Conservation (phyloP, 2,113 vertebrate genomes). For the Corythoichthys intestinalis region DNA sequence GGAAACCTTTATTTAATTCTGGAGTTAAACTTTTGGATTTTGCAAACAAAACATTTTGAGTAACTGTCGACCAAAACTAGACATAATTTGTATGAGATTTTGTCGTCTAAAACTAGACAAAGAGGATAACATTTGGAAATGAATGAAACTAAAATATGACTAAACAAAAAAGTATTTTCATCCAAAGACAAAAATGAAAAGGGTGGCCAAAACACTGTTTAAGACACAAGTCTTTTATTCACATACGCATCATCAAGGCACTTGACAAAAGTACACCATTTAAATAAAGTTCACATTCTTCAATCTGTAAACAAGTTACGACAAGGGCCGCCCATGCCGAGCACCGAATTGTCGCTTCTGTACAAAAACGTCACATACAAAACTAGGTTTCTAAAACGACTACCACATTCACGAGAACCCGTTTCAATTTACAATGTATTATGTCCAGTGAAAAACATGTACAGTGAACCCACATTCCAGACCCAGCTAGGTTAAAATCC, state of each 20-base stretch:
- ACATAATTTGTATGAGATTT: no score
- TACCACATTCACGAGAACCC: not conserved
- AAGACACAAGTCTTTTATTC: conserved; percentile 50
- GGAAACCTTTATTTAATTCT: no score
- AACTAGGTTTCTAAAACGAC: conserved; percentile 1
- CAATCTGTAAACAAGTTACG: conserved; percentile 70
- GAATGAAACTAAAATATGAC: no score
- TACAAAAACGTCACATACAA: conserved; percentile 21
- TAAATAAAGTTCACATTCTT: conserved; percentile 63
- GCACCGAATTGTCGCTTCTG: not conserved
- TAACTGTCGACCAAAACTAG: no score
- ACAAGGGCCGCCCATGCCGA: conserved; percentile 13
- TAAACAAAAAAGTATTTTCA: no score
- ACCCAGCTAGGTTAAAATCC: not conserved
- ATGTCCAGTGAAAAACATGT: not conserved
- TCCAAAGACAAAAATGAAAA: no score
- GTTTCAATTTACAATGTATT: not conserved
- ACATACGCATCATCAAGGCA: conserved; percentile 66
- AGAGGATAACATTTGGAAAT: no score
- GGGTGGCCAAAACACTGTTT: not conserved
- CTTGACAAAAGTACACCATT: conserved; percentile 69
- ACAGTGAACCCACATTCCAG: not conserved
- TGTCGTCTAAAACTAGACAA: no score
- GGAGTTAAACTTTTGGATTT: no score
- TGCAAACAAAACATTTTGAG: no score